Evolutionary conservation across 1,140 invertebrate genomes (phyloP).

Genomic region (Cyphomyrmex costatus): DNA sequence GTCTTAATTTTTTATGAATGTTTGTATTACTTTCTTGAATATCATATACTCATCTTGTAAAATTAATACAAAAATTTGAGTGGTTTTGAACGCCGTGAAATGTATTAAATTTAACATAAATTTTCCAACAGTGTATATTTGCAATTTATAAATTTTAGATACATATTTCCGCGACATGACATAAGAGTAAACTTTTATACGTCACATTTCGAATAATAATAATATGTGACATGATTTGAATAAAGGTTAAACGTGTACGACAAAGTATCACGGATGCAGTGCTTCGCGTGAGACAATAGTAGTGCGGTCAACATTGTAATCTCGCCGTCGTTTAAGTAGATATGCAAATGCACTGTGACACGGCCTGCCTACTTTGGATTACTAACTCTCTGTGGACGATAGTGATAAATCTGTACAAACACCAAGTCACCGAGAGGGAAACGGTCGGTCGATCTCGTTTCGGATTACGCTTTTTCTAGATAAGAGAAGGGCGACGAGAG

Average conservation of each 20-base stretch:
- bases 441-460: conserved; percentile 24
- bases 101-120: no score
- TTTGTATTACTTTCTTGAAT: no score
- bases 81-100: no score
- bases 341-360: conserved; percentile 40
- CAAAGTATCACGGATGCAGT: conserved; percentile 14
- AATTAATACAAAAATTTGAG: no score
- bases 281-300: conserved; percentile 43
- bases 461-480: conserved; percentile 14
- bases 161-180: not conserved
- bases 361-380: not conserved
- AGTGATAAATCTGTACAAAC: conserved; percentile 62
- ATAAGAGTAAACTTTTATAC: not conserved
- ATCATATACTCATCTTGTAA: no score
- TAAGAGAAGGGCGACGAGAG: conserved; percentile 20
- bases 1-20: no score
- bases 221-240: not conserved
- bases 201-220: not conserved
- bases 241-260: not conserved
- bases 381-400: conserved; percentile 6
- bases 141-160: not conserved
- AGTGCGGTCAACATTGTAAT: conserved; percentile 3
- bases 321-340: conserved; percentile 16
- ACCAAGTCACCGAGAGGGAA: not conserved
- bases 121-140: not conserved